phyloP scores from a whole-genome alignment of 1,140 invertebrate genomes.

The Trichomalopsis sarcophagae region DNA sequence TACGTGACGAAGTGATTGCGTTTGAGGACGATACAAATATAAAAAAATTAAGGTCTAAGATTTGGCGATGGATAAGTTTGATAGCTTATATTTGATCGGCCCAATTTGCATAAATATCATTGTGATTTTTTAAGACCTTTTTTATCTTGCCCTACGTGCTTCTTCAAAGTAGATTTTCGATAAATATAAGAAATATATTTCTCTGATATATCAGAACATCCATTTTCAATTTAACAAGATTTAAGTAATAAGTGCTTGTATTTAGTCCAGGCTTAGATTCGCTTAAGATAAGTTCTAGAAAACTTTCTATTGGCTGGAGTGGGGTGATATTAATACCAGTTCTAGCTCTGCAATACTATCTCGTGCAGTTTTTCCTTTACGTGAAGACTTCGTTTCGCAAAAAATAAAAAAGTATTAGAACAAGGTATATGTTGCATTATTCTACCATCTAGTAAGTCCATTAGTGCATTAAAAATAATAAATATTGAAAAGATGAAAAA shows the following conservation, averaged over 20 bases:
- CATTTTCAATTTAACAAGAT: background rate
- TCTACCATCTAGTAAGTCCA: no score
- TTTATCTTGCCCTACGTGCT: background rate
- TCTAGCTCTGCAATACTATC: no score
- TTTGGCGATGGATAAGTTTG: background rate
- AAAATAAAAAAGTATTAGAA: no score
- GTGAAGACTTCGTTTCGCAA: no score
- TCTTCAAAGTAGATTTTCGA: no score
- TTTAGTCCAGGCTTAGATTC: background rate
- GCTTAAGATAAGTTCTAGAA: no score
- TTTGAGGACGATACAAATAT: background rate
- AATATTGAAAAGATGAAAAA: background rate
- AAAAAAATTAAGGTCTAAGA: background rate
- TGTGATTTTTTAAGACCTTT: background rate
- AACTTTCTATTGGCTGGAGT: no score
- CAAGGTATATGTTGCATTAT: no score
- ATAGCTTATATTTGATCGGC: background rate
- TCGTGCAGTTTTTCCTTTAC: no score
- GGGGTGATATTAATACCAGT: no score
- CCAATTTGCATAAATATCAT: background rate
- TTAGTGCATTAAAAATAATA: no score
- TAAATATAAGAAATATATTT: background rate
- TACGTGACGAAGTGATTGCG: constrained; percentile 19
- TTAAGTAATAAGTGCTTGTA: background rate
- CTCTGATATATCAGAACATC: background rate